Evolutionary conservation across 2,888 invertebrate genomes (phyloP), one percentile per base, ranked within the genome.

Genomic region (Slavum lentiscoides): DNA sequence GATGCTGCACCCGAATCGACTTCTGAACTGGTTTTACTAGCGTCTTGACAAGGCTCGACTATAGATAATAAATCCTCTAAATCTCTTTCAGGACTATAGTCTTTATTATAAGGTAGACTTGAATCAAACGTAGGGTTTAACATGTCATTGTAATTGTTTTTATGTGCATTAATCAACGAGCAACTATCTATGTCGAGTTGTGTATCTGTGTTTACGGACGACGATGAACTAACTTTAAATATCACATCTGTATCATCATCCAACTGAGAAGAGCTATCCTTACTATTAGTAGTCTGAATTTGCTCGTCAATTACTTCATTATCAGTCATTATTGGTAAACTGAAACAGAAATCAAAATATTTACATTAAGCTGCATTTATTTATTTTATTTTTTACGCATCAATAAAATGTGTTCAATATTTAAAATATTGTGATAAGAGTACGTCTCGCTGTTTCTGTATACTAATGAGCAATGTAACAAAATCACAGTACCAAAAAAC

Each of bases 61-160:
- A 82, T 70, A 69, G 82, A 82, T 59, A 82, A 30, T 61, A 82
- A 64, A 55, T 82, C 82, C 55, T 82, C 82, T 69, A 82, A 69
- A 62, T 82, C 82, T 64, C 82, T 74, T 69, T 82, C 82, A 3
- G 82, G 82, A 62, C 82, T 82, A 75, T 74, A 82, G 61, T 74
- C 74, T 69, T 74, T 74, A 39, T 77, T 69, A 70, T 62, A 77
- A 37, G 37, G 4, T 55, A 37, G 68, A 70, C 4, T 62, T 53
- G 37, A 55, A 77, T 77, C 62, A 37, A 39, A 69, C 15, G 23
- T 39, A 23, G 64, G 23, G 13, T 72, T 53, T 59, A 59, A 30
- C 0, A 43, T n/a, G 4, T 75, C 67, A 11, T 59, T 23, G 2
- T n/a, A 30, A 68, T 59, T 23, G 17, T 43, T 77, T 21, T 37